Evolutionary conservation across 1,140 invertebrate genomes (phyloP).

Genomic region (Delia radicum): DNA sequence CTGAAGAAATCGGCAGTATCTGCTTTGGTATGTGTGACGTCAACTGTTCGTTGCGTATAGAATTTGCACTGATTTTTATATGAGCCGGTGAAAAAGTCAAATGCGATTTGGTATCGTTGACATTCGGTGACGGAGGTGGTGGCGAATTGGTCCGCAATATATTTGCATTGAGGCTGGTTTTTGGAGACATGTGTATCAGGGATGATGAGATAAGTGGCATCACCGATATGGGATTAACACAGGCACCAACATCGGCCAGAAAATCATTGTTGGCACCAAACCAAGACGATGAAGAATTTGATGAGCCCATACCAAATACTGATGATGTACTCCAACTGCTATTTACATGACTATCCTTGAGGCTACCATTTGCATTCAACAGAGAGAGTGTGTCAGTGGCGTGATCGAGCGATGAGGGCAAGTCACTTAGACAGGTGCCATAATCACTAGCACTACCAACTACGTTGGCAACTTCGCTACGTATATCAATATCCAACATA

Average conservation of each 20-base stretch:
- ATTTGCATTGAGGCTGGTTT: conserved; percentile 38
- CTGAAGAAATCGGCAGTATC: conserved; percentile 56
- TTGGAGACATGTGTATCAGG: conserved; percentile 36
- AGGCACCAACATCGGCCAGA: conserved; percentile 69
- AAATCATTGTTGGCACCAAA: conserved; percentile 60
- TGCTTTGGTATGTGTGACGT: conserved; percentile 61
- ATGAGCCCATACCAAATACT: conserved; percentile 55
- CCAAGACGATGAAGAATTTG: conserved; percentile 61
- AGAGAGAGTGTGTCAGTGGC: conserved; percentile 45
- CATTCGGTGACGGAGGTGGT: conserved; percentile 43
- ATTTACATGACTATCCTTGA: conserved; percentile 37
- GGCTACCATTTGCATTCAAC: conserved; percentile 29
- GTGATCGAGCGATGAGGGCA: conserved; percentile 55
- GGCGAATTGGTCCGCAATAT: conserved; percentile 28
- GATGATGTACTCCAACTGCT: neutral
- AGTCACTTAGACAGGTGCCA: conserved; percentile 49
- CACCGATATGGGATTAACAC: conserved; percentile 78
- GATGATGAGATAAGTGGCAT: conserved; percentile 59
- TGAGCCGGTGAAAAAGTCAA: conserved; percentile 66
- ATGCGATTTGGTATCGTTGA: conserved; percentile 60
- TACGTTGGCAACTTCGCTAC: conserved; percentile 75
- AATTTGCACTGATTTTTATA: conserved; percentile 59
- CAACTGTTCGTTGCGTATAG: conserved; percentile 46
- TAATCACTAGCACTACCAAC: conserved; percentile 63
- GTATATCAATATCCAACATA: conserved; percentile 81